Evolutionary conservation across 2,888 invertebrate species (phyloP).

Genomic region (Rhagophthalmus giganteus): DNA sequence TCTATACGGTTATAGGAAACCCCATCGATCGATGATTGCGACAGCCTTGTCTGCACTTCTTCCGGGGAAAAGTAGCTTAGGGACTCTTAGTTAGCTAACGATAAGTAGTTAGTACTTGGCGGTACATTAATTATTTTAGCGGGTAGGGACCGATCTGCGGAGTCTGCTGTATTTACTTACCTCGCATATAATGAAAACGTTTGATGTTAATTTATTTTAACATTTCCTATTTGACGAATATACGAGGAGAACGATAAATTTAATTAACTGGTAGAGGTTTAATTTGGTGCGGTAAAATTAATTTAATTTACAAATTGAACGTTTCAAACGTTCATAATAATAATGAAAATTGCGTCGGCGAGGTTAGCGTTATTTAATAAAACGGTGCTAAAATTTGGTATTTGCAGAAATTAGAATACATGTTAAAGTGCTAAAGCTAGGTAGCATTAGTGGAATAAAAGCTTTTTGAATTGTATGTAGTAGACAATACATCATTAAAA

Average conservation of each 20-base stretch:
- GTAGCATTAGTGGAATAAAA: too few species aligned
- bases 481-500: too few species aligned
- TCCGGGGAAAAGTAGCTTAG: constrained; percentile 23
- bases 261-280: background rate
- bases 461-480: too few species aligned
- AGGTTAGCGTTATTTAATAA: too few species aligned
- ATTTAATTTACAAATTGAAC: too few species aligned
- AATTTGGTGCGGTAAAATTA: too few species aligned
- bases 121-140: constrained; percentile 22
- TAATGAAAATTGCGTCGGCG: too few species aligned
- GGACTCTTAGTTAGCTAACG: constrained; percentile 18
- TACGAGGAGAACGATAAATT: background rate
- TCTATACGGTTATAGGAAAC: constrained; percentile 19
- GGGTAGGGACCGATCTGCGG: constrained; percentile 16
- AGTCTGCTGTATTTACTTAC: constrained; percentile 6
- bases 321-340: too few species aligned
- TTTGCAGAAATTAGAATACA: too few species aligned
- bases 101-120: too few species aligned
- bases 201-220: background rate
- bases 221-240: background rate
- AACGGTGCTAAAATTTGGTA: too few species aligned
- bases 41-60: constrained; percentile 19
- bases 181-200: constrained; percentile 15
- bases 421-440: too few species aligned
- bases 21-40: constrained; percentile 19